Percentiles rank a stretch among this genome's conserved stretches.
Evolutionary conservation across 2,797 vertebrate genomes (phyloP).

Genomic region (Danio tinwini): DNA sequence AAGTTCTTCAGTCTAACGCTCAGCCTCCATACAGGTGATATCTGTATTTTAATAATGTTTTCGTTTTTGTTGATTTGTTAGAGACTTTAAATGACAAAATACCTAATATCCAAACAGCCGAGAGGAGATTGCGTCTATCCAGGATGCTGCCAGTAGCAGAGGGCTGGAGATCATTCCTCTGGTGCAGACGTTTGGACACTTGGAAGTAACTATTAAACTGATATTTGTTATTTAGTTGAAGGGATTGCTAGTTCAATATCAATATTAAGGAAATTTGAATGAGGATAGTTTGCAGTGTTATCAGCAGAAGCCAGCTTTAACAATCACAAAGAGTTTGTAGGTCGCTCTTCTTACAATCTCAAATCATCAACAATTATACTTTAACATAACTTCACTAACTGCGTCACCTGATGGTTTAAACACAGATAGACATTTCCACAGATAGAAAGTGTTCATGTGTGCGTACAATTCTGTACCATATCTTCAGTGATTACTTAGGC

Average conservation of each 20-base stretch:
- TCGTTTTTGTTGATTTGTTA: not conserved
- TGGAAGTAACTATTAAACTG: constrained; percentile 84
- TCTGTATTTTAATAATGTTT: not conserved
- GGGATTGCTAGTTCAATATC: not conserved
- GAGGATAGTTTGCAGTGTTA: too few relatives aligned
- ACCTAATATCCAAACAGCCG: constrained; percentile 71
- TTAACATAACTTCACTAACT: too few relatives aligned
- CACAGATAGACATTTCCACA: too few relatives aligned
- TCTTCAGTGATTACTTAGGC: too few relatives aligned
- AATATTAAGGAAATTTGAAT: not conserved
- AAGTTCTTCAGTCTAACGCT: constrained; percentile 78
- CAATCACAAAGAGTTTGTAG: too few relatives aligned
- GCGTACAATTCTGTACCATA: too few relatives aligned
- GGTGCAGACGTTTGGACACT: constrained; percentile 95
- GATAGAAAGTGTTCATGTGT: too few relatives aligned
- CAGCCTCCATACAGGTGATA: constrained; percentile 87
- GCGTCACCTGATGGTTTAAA: too few relatives aligned
- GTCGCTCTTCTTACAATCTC: too few relatives aligned
- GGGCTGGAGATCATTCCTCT: constrained; percentile 90
- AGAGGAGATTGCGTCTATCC: constrained; percentile 81
- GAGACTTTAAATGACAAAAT: constrained; percentile 5
- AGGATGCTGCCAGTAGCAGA: constrained; percentile 77
- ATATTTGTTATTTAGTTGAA: not conserved
- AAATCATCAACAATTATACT: too few relatives aligned
- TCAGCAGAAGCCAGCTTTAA: too few relatives aligned